Conservation (phyloP, 1,140 invertebrate species). For the Lordiphosa mommai region DNA sequence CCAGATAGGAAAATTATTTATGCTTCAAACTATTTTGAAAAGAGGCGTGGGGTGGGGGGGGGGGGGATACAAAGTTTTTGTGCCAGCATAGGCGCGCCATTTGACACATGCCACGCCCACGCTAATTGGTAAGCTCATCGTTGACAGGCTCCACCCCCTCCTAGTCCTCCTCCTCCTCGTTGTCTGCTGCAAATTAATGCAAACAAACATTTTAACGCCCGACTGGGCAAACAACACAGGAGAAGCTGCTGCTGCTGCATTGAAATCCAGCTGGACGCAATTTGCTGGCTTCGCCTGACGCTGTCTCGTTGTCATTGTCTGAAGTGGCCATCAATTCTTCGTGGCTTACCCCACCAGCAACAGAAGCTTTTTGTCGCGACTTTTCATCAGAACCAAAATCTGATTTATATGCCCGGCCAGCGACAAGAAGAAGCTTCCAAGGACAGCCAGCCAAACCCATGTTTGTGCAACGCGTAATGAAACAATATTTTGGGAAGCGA, state of each 20-base stretch:
- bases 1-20: too few species aligned
- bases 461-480: constrained; percentile 61
- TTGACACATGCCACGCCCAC: constrained; percentile 49
- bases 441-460: constrained; percentile 20
- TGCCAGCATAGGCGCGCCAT: constrained; percentile 26
- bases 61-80: constrained; percentile 3
- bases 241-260: neutral
- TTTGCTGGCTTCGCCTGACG: constrained; percentile 32
- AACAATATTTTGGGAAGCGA: constrained; percentile 52
- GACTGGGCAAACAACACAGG: constrained; percentile 56
- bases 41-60: constrained; percentile 5
- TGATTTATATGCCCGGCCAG: constrained; percentile 67
- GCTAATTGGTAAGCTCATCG: constrained; percentile 67
- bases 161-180: constrained; percentile 31
- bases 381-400: constrained; percentile 66
- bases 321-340: constrained; percentile 74
- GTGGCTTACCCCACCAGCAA: constrained; percentile 37
- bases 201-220: constrained; percentile 77
- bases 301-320: constrained; percentile 57
- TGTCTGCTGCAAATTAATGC: constrained; percentile 72
- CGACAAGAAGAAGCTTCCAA: constrained; percentile 1
- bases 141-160: constrained; percentile 23
- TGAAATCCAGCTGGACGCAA: constrained; percentile 41
- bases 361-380: constrained; percentile 70
- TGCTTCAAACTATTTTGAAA: constrained; percentile 15